Conservation (phyloP, 2,113 vertebrate species). For the Lycaon pictus region DNA sequence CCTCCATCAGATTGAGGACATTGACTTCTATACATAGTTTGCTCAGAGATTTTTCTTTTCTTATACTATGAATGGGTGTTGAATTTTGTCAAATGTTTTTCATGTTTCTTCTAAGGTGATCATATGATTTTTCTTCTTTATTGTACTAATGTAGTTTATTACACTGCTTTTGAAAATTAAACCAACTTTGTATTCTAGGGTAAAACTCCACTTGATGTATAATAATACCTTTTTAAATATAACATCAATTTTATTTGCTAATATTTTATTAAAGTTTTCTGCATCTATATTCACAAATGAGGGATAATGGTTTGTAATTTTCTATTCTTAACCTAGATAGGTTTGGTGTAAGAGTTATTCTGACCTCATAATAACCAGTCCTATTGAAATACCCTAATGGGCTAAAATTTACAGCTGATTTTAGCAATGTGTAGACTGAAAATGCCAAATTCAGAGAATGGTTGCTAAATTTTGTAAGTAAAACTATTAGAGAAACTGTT, state of each 20-base stretch:
- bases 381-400: background rate
- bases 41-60: background rate
- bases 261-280: background rate
- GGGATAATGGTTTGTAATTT: background rate
- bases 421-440: background rate
- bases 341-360: background rate
- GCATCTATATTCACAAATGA: background rate
- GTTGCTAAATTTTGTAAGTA: background rate
- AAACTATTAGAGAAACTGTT: constrained; percentile 1
- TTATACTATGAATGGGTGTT: background rate
- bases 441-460: background rate
- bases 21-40: background rate
- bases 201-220: background rate
- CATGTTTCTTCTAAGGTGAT: background rate
- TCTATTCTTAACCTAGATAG: background rate
- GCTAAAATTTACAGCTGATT: constrained; percentile 5
- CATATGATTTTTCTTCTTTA: background rate
- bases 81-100: background rate
- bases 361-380: constrained; percentile 28
- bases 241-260: background rate
- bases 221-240: constrained; percentile 5
- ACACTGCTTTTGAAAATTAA: background rate
- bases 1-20: background rate
- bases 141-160: constrained; percentile 38
- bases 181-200: background rate